Percentiles rank a stretch among this genome's conserved stretches.
These are phyloP conservation scores for Bombus vancouverensis DNA, from an alignment of 1,140 invertebrate genomes.

Conservation along the genomic window DNA sequence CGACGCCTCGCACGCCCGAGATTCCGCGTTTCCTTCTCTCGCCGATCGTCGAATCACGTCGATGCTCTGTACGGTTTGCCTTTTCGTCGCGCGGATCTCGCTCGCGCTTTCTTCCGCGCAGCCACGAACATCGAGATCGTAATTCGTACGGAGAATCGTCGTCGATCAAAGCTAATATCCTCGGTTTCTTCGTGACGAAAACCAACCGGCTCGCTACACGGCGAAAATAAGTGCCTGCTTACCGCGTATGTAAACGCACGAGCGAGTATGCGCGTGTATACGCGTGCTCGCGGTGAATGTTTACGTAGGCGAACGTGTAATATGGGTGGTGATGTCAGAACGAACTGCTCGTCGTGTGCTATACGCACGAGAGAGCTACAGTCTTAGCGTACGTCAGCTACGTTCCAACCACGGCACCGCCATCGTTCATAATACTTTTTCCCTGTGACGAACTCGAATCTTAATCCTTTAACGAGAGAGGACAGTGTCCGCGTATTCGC, in stretches of 20 bases:
- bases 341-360: slow-evolving; percentile 33
- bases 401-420: background rate
- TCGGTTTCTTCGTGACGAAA: background rate
- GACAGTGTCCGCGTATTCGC: background rate
- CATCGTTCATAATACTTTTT: background rate
- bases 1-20: slow-evolving; percentile 22
- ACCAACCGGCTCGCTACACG: background rate
- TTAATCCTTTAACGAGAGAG: no score
- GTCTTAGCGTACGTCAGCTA: slow-evolving; percentile 21
- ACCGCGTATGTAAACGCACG: background rate
- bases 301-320: slow-evolving; percentile 75
- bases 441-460: background rate
- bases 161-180: no score
- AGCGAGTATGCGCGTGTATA: background rate
- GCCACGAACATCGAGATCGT: no score
- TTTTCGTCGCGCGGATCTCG: background rate
- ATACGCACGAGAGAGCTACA: slow-evolving; percentile 27
- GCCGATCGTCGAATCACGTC: no score
- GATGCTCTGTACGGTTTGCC: background rate
- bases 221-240: slow-evolving; percentile 39
- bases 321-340: slow-evolving; percentile 73
- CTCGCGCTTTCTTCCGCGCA: no score
- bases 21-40: slow-evolving; percentile 14
- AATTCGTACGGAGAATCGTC: no score
- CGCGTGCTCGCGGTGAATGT: slow-evolving; percentile 55